Conservation (phyloP, 2,797 vertebrate species). For the Danio tinwini region DNA sequence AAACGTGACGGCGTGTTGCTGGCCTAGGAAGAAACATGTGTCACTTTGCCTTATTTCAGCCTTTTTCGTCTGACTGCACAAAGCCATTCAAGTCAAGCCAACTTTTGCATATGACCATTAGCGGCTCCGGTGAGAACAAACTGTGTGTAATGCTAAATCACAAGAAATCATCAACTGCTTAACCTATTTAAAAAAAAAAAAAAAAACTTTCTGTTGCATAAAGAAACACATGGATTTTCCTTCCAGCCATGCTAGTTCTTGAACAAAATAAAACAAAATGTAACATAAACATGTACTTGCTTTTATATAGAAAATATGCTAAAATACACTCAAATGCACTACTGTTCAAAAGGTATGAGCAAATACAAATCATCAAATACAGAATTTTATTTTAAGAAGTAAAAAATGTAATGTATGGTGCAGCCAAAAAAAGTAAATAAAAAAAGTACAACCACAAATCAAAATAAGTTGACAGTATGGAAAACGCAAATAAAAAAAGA, state of each 20-base stretch:
- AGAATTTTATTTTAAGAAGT: no score
- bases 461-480: no score
- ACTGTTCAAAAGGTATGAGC: not conserved
- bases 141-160: slow-evolving; percentile 24
- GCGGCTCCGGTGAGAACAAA: slow-evolving; percentile 43
- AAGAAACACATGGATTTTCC: not conserved
- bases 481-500: no score
- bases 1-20: slow-evolving; percentile 53
- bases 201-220: slow-evolving; percentile 14
- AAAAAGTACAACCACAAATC: no score
- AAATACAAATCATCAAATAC: not conserved
- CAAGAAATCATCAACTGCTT: slow-evolving; percentile 33
- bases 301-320: not conserved
- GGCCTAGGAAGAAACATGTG: slow-evolving; percentile 46
- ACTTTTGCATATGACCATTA: slow-evolving; percentile 56
- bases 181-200: slow-evolving; percentile 17
- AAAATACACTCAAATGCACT: no score
- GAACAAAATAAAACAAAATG: not conserved
- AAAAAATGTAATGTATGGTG: no score
- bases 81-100: slow-evolving; percentile 31
- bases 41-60: slow-evolving; percentile 49
- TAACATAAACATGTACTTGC: not conserved
- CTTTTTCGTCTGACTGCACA: slow-evolving; percentile 43
- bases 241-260: not conserved
- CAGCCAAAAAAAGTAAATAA: no score